Evolutionary conservation across 2,797 vertebrate genomes (phyloP), one percentile per base, ranked within the genome.

Genomic region (Discoglossus pictus): DNA sequence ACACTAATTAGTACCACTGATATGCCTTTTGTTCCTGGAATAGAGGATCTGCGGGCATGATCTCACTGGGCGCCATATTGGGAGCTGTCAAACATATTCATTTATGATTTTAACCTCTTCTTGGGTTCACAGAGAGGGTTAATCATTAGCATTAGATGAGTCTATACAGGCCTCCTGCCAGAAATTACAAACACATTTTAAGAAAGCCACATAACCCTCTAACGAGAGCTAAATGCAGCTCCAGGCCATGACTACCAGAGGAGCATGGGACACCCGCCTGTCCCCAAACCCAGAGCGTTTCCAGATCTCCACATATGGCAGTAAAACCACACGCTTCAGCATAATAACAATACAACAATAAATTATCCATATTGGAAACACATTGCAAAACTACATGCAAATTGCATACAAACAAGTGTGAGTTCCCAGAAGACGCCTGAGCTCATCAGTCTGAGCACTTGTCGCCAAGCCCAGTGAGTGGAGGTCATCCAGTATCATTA

Each of bases 351-450:
- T 15, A 50, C 50, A 36, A 62, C 70, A 74, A 73, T 76, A 76
- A 66, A 75, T 80, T 72, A 64, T 53, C 52, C 70, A 80, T 76
- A 74, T 75, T 81, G 74, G 73, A 83, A 82, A 73, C 78, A 81
- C 65, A 65, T 69, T 74, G 73, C 73, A 73, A 70, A 54, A 47
- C 60, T 48, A 75, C 77, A 56, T 23, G 54, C 48, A 72, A 74
- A 76, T 50, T 24, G 75, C 61, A 43, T n/a, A 36, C 74, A 75
- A 73, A 68, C 21, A 21, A 25, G 53, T 2, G 43, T 72, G 65
- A 61, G 61, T 74, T 78, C 69, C 75, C 75, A 21, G 60, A 72
- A 68, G 60, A 61, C 59, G 63, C 62, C 59, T 60, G 75, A 73
- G 72, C 63, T 77, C 74, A 67, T 68, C 71, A 71, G 11, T 20